Conservation (phyloP, 2,113 vertebrate genomes). For the Indri indri region DNA sequence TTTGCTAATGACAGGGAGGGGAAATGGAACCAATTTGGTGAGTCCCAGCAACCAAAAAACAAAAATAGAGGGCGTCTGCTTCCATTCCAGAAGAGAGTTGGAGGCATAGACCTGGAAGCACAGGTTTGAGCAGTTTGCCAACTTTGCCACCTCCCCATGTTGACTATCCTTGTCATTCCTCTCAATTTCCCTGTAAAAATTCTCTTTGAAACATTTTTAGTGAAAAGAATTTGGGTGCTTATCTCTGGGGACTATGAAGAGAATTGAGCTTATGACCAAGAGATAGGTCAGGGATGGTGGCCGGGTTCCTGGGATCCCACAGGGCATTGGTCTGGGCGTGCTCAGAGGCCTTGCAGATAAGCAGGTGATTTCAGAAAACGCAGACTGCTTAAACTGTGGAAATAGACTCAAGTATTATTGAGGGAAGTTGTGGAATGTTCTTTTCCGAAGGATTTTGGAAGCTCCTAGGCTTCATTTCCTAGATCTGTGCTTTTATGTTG, state of each 20-base stretch:
- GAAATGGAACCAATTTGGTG: background rate
- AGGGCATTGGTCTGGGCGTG: background rate
- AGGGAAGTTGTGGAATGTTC: background rate
- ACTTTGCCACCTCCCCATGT: background rate
- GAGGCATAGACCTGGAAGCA: background rate
- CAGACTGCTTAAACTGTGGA: background rate
- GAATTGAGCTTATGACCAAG: background rate
- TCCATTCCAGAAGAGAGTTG: background rate
- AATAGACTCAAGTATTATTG: background rate
- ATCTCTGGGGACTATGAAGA: background rate
- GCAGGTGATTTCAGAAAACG: background rate
- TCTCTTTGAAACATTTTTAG: background rate
- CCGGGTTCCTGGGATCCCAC: no score
- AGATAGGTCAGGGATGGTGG: background rate
- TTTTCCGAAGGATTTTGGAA: conserved; percentile 4
- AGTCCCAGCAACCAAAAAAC: background rate
- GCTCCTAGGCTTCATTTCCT: background rate
- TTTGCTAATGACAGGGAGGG: background rate
- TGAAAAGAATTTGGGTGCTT: background rate
- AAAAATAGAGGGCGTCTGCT: background rate
- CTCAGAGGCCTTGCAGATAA: background rate
- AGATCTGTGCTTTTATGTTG: background rate
- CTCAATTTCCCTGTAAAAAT: background rate
- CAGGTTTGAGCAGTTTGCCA: background rate
- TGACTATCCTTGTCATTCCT: background rate